Evolutionary conservation across 2,888 invertebrate species (phyloP).

Genomic region (Parasteatoda lunata): DNA sequence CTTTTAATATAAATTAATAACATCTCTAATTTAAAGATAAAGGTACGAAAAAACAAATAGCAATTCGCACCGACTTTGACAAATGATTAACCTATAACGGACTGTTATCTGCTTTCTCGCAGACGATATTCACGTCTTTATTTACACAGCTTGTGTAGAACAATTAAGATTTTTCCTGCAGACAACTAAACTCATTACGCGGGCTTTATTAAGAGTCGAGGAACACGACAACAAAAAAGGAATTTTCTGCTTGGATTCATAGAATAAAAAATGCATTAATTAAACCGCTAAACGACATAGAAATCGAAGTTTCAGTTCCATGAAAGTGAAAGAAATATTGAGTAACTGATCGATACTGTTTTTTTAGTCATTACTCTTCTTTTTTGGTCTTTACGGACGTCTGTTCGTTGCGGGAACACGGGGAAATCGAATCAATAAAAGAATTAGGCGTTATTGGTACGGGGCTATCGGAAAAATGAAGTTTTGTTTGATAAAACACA

Average conservation of each 20-base stretch:
- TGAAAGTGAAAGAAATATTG: conserved; percentile 50
- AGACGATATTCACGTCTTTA: conserved; percentile 34
- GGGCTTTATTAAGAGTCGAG: conserved; percentile 46
- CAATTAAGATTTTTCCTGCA: conserved; percentile 54
- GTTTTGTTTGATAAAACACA: not conserved
- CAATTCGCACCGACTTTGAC: conserved; percentile 27
- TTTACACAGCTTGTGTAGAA: conserved; percentile 58
- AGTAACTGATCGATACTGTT: conserved; percentile 30
- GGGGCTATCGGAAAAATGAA: not conserved
- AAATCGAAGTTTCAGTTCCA: conserved; percentile 51
- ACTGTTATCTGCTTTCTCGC: conserved; percentile 43
- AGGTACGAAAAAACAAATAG: not conserved
- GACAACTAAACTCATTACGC: conserved; percentile 56
- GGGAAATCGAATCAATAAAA: not conserved
- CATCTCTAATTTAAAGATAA: not conserved
- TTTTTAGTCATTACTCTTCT: conserved; percentile 45
- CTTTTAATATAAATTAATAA: not conserved
- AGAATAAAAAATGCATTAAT: conserved; percentile 48
- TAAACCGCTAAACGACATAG: conserved; percentile 56
- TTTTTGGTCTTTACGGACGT: not conserved
- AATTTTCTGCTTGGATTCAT: conserved; percentile 45
- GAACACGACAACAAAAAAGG: conserved; percentile 13
- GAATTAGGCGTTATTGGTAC: conserved; percentile 1
- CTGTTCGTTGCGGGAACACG: not conserved
- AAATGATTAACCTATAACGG: conserved; percentile 47